Evolutionary conservation across 2,888 invertebrate species (phyloP), one percentile per base, ranked within the genome.

Genomic region (Margaritifera margaritifera): DNA sequence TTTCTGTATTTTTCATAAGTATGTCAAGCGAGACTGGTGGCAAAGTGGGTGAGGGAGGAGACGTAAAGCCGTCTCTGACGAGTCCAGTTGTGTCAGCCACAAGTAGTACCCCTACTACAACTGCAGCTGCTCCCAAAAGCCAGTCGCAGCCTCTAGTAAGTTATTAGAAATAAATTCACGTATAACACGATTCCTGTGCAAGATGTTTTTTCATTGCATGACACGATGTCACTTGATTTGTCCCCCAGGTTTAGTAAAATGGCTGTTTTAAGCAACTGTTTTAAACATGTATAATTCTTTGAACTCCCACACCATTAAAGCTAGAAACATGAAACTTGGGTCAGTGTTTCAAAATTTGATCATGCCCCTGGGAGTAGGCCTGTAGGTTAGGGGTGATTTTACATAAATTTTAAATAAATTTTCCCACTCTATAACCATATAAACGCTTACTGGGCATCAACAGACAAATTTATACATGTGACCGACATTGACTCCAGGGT

Each of bases 61-160:
- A 84, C 68, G 65, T 75, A 11, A 82, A 82, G 64, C 81, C 81
- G 11, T 61, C 77, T 11, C 19, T 75, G 25, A 69, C 74, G 2
- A 74, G 75, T 6, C 79, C 80, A 18, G 62, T 66, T 22, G 67
- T 74, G 53, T 65, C 71, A 20, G 67, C 78, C 18, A 70, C 75
- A 20, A 68, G 77, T 4, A 71, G 67, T 57, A 63, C 74, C n/a
- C 68, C 79, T n/a, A 68, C 81, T 15, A 72, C 74, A 25, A 70
- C 74, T 18, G 61, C 79, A 50, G 63, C 78, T 8, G 72, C 79
- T 27, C 69, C 80, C 15, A 83, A 83, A 68, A 73, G 81, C 58
- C 77, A 70, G 53, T 79, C 82, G 68, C 82, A 81, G 65, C 79
- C 80, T 22, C 66, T 82, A 72, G 81, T 81, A 77, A 66, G 72